Evolutionary conservation across 2,797 vertebrate species (phyloP), one percentile per base, ranked within the genome.

Genomic region (Gymnoscopelus microlampas): DNA sequence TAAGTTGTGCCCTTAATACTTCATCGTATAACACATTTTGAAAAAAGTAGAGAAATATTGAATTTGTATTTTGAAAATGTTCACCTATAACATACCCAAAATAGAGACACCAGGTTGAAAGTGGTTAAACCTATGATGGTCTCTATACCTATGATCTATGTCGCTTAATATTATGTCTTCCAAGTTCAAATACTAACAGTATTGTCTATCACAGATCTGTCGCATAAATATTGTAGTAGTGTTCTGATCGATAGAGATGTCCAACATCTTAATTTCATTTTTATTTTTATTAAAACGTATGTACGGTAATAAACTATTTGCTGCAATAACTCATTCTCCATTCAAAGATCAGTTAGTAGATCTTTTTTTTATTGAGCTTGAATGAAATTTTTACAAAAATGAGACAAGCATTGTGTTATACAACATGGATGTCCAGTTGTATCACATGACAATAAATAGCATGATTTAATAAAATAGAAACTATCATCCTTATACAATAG

Each of bases 401-500:
- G 7, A 9, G 6, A 44, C 8, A 44, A 29, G 26, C 2, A 29
- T 4, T 3, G 26, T 44, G 39, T 44, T 9, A 44, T 44, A 10
- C 39, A 44, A 44, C 39, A 44, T 44, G 7, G 9, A 9, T 7
- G 39, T 44, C 39, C 39, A 44, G 51, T 74, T 53, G 73, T 10
- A 19, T 48, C 71, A 49, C 32, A 5, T 81, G 3, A 66, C 66
- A 66, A 76, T 54, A 61, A 71, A 76, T 54, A 39, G 3, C 10
- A 61, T 68, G 23, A 8, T 74, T 81, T 53, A 70, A 70, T 74
- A 66, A 9, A 57, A 66, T 24, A 56, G 53, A 75, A 75, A 79
- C 54, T 47, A 66, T 73, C 78, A 81, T 80, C 77, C 72, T 53
- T 69, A 73, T 26, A 73, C 76, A 73, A 73, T 13, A 74, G 6